These are phyloP conservation scores for Halcyon leucocephala DNA, from an alignment of 2,797 vertebrate genomes.

Conservation along the genomic window DNA sequence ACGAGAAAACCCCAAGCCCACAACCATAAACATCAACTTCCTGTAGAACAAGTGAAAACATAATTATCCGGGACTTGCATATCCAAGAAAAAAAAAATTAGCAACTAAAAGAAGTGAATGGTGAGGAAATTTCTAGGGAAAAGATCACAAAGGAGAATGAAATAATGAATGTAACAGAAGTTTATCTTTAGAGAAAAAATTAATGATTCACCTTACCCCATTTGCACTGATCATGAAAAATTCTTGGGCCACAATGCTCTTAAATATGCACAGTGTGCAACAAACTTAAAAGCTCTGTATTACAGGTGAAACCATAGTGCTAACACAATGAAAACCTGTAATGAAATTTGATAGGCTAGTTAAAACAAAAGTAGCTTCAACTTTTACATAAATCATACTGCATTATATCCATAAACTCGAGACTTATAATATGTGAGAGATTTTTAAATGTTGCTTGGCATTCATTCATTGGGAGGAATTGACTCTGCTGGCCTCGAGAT, in stretches of 20 bases:
- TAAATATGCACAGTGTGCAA: neutral
- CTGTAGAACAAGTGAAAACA: neutral
- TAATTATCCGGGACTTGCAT: neutral
- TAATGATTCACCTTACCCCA: neutral
- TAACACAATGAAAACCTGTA: neutral
- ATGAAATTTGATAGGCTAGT: neutral
- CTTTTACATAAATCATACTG: neutral
- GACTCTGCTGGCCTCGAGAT: neutral
- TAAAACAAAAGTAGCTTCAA: neutral
- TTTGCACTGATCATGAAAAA: neutral
- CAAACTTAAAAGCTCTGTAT: neutral
- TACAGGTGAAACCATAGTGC: neutral
- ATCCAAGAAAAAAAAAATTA: neutral
- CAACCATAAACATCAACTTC: neutral
- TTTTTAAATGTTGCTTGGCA: conserved; percentile 11
- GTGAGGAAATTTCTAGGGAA: neutral
- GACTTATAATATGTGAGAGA: neutral
- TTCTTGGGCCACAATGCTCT: neutral
- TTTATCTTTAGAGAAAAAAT: neutral
- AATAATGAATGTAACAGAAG: neutral
- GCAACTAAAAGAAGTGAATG: neutral
- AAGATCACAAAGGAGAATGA: neutral
- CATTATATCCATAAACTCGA: neutral
- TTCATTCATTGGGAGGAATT: neutral
- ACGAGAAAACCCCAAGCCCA: neutral